Evolutionary conservation across 2,113 vertebrate species (phyloP), one percentile per base, ranked within the genome.

Genomic region (Machaerirhynchus nigripectus): DNA sequence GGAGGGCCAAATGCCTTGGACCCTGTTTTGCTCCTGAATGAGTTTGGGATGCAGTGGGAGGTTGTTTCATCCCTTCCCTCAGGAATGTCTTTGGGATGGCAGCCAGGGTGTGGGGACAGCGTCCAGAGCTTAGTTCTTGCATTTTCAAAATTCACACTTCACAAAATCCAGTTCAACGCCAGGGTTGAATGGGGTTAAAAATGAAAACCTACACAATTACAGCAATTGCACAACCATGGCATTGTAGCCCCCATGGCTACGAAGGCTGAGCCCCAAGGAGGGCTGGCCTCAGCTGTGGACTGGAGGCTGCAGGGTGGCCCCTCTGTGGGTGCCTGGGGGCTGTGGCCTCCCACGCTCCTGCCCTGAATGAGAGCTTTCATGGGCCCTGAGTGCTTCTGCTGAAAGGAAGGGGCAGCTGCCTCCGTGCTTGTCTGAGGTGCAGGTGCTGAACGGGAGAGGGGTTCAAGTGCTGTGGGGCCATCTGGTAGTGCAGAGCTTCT

Each of bases 311-410:
- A 4, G 2, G 26, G 50, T 13, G 20, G 31, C 23, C 26, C 33
- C 15, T 67, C 52, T 47, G 35, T 15, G 17, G 46, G n/a, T 23
- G 39, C 37, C 49, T 37, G 37, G 28, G 27, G 33, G 17, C 40
- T 85, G 28, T 8, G 3, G 17, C 17, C 20, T 65, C 37, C 55
- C 60, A 74, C 0, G 0, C 33, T 86, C 33, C 49, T 55, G 55
- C 49, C 39, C 18, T 33, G 13, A 5, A 2, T 73, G 28, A 50
- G 40, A 55, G 7, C 20, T 84, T 47, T 47, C 0, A 5, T 30
- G 35, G 35, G 26, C 23, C 21, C 31, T 2, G 7, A 50, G 30
- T 30, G 33, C 24, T 53, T 28, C 12, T 5, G 0, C 23, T 0
- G 0, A 84, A 50, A 31, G 31, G 31, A 92, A 64, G 16, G 61